Conservation (phyloP, 2,113 vertebrate genomes). For the Numenius arquata region DNA sequence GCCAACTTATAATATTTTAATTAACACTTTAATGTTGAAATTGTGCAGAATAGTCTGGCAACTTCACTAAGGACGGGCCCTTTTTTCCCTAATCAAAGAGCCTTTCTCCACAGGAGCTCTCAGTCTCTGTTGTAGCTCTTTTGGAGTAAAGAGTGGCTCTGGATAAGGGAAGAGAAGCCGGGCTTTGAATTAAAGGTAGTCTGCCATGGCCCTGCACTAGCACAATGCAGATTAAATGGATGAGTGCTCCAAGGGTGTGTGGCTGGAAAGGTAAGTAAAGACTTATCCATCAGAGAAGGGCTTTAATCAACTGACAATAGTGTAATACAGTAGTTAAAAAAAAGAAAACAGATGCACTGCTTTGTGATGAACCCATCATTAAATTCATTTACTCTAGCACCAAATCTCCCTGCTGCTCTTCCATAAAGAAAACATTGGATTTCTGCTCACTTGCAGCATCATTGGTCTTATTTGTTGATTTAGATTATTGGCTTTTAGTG, state of each 20-base stretch:
- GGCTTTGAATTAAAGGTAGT: constrained; percentile 3
- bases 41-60: neutral
- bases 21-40: neutral
- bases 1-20: neutral
- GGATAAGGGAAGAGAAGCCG: neutral
- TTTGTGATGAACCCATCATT: neutral
- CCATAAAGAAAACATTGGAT: neutral
- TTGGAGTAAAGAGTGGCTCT: neutral
- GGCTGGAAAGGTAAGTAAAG: neutral
- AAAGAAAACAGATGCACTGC: neutral
- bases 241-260: neutral
- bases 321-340: neutral
- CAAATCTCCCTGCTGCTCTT: neutral
- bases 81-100: neutral
- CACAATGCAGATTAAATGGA: neutral
- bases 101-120: neutral
- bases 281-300: neutral
- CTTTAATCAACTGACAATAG: neutral
- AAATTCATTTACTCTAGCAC: neutral
- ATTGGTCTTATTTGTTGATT: neutral
- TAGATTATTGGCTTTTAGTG: neutral
- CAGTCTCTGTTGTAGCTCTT: neutral
- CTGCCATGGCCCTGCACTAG: neutral
- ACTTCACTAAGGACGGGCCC: neutral
- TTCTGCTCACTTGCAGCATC: neutral